Conservation (phyloP, 2,888 invertebrate genomes). For the Andrena dorsata region DNA sequence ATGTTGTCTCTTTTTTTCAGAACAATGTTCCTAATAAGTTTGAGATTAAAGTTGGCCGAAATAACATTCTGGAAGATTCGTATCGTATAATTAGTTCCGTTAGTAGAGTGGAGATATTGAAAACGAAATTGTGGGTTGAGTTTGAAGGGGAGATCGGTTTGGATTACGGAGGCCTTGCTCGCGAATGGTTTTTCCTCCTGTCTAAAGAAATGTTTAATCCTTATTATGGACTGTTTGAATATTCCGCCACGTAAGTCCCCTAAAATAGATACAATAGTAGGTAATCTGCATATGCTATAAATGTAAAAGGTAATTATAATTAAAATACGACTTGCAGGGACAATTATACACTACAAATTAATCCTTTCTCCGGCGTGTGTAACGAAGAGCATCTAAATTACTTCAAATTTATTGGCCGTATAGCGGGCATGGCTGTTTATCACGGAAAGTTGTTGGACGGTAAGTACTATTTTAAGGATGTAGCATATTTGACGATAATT, state of each 20-base stretch:
- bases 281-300: neutral
- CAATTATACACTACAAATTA: conserved; percentile 99
- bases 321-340: conserved; percentile 87
- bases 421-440: conserved; percentile 99
- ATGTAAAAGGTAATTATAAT: conserved; percentile 5
- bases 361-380: conserved; percentile 98
- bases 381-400: conserved; percentile 99
- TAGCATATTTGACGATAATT: neutral
- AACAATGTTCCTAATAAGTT: conserved; percentile 98
- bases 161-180: conserved; percentile 98
- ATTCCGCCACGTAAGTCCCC: conserved; percentile 96
- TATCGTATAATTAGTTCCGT: conserved; percentile 97
- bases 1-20: conserved; percentile 86
- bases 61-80: conserved; percentile 98
- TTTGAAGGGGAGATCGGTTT: conserved; percentile 98
- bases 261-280: neutral
- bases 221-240: conserved; percentile 99
- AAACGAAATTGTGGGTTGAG: conserved; percentile 99
- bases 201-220: conserved; percentile 99
- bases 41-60: conserved; percentile 96
- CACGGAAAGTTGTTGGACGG: conserved; percentile 99
- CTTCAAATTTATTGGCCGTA: conserved; percentile 99
- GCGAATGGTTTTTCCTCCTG: conserved; percentile 99
- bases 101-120: conserved; percentile 95
- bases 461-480: conserved; percentile 82